Base-by-base conservation (phyloP, 2,797 vertebrate species). In the Malacoraja senta region DNA sequence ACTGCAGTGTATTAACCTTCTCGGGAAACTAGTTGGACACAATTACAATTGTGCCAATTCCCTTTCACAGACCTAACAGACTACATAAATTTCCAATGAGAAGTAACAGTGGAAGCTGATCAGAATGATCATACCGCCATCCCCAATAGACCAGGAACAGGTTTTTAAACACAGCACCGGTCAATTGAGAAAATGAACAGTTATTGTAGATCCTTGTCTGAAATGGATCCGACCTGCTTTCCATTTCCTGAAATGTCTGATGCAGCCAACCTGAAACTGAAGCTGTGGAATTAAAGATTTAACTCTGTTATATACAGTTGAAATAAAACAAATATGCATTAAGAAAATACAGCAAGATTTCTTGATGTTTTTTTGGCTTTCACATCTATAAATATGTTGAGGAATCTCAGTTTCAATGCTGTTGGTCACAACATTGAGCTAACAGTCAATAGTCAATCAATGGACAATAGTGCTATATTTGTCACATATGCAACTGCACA, bases 321-420 rank as follows among this genome's bases (percentile, higher is more conserved):
- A 76, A 92, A 92, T n/a, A 88, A 88, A 74, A 92, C 72, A 53
- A 53, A 12, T 76, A 38, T 92, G 68, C 35, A 92, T 44, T 92
- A 53, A 3, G 24, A 88, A 68, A 61, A 12, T 63, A 17, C 17
- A 76, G 9, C 6, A 12, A 92, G 6, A 91, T 72, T 91, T 91
- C 68, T 26, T 32, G 65, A 53, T 8, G 68, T 44, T 91, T 91
- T 71, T 74, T 38, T n/a, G 24, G 38, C 24, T 74, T 76, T 91
- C 1, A 3, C 24, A 68, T 24, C 71, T 72, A 21, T 72, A 74
- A 74, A 74, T 4, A 24, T 71, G 68, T 19, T 71, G 3, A 71
- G 1, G 13, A 71, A 13, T 19, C 68, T 6, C 44, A 53, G 4
- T 68, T 68, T 68, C 65, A 12, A 68, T 53, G 65, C 17, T 68